Conservation (phyloP, 2,113 vertebrate species). For the cattle (Bos taurus) region DNA sequence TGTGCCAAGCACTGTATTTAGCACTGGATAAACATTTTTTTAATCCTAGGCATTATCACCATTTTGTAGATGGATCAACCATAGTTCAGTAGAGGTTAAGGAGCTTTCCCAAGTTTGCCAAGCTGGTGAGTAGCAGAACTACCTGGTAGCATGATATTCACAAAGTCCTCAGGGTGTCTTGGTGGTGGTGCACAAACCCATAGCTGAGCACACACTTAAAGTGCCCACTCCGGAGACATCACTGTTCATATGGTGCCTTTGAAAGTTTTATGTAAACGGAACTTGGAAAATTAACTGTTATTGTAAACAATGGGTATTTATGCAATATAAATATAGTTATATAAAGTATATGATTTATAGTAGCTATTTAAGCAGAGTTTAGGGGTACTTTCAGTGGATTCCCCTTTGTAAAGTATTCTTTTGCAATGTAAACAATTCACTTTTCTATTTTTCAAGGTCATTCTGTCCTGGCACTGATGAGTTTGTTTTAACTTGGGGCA, state of each 20-base stretch:
- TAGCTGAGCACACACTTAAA: not conserved
- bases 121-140: not conserved
- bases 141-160: not conserved
- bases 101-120: not conserved
- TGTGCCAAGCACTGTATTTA: not conserved
- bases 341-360: not conserved
- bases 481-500: not conserved
- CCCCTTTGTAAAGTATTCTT: not conserved
- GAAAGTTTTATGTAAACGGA: not conserved
- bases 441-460: not conserved
- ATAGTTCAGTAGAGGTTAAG: not conserved
- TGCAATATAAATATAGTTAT: not conserved
- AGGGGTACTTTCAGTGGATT: not conserved
- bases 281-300: not conserved
- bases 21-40: not conserved
- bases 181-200: accelerated
- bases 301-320: not conserved
- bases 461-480: not conserved
- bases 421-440: not conserved
- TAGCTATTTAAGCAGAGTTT: not conserved
- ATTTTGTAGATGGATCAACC: not conserved
- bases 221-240: too few species aligned
- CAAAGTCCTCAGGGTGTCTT: accelerated
- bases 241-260: not conserved
- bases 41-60: not conserved